Evolutionary conservation across 1,140 invertebrate genomes (phyloP), one percentile per base, ranked within the genome.

Genomic region (Bicyclus anynana): DNA sequence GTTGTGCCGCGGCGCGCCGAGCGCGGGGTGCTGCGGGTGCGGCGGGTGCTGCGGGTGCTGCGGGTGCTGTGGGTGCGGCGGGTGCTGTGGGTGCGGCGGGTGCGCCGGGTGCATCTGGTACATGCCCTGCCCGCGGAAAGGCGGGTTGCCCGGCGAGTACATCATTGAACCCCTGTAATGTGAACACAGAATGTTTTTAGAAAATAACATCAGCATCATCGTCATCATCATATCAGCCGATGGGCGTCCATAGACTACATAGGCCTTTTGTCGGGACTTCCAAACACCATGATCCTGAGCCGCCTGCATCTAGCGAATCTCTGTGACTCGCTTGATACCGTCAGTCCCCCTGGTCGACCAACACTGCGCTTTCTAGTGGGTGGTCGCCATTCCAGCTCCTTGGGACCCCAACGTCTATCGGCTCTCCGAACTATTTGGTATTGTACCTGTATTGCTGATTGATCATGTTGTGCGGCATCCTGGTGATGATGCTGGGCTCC

Each of bases 401-500:
- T n/a, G n/a, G n/a, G n/a, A n/a, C n/a, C n/a, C n/a, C n/a, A n/a
- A n/a, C n/a, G n/a, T n/a, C n/a, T n/a, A n/a, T n/a, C n/a, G n/a
- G n/a, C n/a, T n/a, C n/a, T n/a, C n/a, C n/a, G n/a, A n/a, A n/a
- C n/a, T n/a, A n/a, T n/a, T n/a, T n/a, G n/a, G n/a, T n/a, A n/a
- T n/a, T n/a, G n/a, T 58, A 89, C 89, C 89, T 86, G 65, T 89
- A 90, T 27, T 87, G 87, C 5, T 87, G 88, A 13, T 91, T 91
- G 58, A 92, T 89, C 53, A 92, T 90, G 60, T 23, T 23, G 7
- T 93, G 91, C 20, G 92, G 89, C 91, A 93, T 92, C 26, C 91
- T 84, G 6, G 91, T 92, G 51, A 92, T 92, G 35, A 92, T 90
- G 61, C 91, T 92, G 59, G 91, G 91, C 66, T 91, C 91, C 69